phyloP scores from a whole-genome alignment of 2,888 invertebrate species.

The Norana najaformis region DNA sequence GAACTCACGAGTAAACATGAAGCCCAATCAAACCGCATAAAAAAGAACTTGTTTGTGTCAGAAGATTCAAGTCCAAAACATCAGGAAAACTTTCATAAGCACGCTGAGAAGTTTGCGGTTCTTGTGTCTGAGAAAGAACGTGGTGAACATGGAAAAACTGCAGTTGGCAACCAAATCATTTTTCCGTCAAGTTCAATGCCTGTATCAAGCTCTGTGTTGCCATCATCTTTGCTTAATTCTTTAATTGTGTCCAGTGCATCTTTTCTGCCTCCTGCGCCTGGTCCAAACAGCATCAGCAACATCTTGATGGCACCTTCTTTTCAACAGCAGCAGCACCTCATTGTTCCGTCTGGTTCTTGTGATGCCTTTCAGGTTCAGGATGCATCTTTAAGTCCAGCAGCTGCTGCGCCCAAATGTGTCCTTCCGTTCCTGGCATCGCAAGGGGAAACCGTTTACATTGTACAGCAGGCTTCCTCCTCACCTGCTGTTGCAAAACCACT shows the following conservation, averaged over 20 bases:
- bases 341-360: neutral
- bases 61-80: neutral
- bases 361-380: conserved; percentile 9
- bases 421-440: neutral
- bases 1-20: neutral
- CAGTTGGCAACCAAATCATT: neutral
- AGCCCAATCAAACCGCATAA: neutral
- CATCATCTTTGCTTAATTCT: neutral
- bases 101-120: neutral
- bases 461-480: neutral
- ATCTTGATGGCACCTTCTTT: neutral
- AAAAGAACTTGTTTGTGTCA: neutral
- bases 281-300: neutral
- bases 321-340: neutral
- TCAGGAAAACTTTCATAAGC: neutral
- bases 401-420: neutral
- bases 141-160: neutral
- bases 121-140: neutral
- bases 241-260: neutral
- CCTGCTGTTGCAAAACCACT: neutral
- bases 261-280: neutral
- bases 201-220: neutral
- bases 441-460: neutral
- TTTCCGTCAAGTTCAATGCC: neutral
- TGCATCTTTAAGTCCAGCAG: neutral